Percentiles rank a stretch among this genome's conserved stretches.
Evolutionary conservation across 2,797 vertebrate genomes (phyloP).

Genomic region (Enteromius viviparus): DNA sequence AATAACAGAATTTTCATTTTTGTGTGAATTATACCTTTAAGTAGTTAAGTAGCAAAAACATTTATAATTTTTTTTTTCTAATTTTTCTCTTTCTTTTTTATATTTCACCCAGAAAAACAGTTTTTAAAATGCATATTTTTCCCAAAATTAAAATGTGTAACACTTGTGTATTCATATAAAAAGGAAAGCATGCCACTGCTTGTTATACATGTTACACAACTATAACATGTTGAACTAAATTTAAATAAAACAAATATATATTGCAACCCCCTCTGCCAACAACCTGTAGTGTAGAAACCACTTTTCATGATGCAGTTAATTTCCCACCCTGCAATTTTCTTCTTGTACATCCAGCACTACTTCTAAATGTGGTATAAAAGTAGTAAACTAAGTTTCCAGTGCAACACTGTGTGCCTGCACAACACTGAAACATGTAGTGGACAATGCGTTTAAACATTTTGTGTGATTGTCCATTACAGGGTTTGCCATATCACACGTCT

Average conservation of each 20-base stretch:
- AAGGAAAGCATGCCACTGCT: background rate
- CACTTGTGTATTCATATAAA: background rate
- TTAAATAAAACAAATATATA: background rate
- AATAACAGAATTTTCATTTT: too few species aligned
- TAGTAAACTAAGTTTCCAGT: background rate
- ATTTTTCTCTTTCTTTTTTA: too few species aligned
- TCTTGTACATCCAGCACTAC: background rate
- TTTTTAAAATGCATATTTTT: background rate
- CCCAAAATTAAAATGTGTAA: background rate
- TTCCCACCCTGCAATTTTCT: background rate
- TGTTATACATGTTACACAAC: background rate
- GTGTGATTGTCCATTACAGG: background rate
- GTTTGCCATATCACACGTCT: conserved; percentile 15
- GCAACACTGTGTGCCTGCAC: background rate
- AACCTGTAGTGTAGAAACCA: background rate
- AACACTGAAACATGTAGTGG: background rate
- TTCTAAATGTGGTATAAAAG: background rate
- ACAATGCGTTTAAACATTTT: background rate
- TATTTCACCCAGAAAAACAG: background rate
- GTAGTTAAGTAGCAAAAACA: background rate
- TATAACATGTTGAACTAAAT: background rate
- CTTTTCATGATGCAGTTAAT: background rate
- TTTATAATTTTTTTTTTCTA: background rate
- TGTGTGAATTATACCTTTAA: background rate
- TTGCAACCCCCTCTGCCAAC: background rate